phyloP scores from a whole-genome alignment of 2,797 vertebrate species.

The Percopsis omiscomaycus region DNA sequence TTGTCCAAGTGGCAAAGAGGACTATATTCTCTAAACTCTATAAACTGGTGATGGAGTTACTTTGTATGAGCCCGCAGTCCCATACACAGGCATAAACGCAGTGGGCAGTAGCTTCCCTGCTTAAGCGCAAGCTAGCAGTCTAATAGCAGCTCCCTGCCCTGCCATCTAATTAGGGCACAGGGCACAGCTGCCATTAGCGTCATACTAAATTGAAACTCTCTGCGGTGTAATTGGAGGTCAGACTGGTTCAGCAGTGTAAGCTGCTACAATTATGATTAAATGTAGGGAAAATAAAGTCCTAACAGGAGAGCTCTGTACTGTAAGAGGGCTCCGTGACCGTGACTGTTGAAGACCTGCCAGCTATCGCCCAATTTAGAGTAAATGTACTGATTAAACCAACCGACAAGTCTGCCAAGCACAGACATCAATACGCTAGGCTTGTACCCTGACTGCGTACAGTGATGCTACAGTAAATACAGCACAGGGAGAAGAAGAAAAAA shows the following conservation, averaged over 20 bases:
- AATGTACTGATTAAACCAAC: conserved; percentile 11
- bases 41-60: too few relatives aligned
- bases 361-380: conserved; percentile 4
- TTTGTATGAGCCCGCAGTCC: too few relatives aligned
- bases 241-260: conserved; percentile 14
- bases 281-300: conserved; percentile 19
- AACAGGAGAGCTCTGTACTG: not conserved
- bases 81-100: too few relatives aligned
- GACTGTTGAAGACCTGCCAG: not conserved
- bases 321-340: not conserved
- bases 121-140: conserved; percentile 18
- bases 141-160: conserved; percentile 28
- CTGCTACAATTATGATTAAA: conserved; percentile 49
- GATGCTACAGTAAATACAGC: not conserved
- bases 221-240: conserved; percentile 51
- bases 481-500: not conserved
- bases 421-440: not conserved
- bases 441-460: too few relatives aligned
- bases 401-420: not conserved
- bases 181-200: conserved; percentile 59
- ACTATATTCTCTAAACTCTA: too few relatives aligned
- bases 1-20: too few relatives aligned
- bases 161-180: conserved; percentile 45
- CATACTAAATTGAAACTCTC: conserved; percentile 57
- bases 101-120: not conserved